phyloP scores from a whole-genome alignment of 2,113 vertebrate genomes.

The Sinocyclocheilus maitianheensis region DNA sequence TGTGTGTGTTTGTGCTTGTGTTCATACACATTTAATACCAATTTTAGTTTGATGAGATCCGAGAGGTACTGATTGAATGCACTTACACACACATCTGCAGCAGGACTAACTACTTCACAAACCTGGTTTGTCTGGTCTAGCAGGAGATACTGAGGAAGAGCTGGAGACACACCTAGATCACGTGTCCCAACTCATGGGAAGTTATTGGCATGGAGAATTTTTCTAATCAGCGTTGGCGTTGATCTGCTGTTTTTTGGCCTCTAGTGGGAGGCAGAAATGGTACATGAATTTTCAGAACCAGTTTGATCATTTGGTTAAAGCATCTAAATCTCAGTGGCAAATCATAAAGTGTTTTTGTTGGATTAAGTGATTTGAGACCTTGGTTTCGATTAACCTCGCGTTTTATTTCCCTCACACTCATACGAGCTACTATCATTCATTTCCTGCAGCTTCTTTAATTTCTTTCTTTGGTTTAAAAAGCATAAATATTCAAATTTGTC shows the following conservation, averaged over 20 bases:
- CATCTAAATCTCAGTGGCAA: not conserved
- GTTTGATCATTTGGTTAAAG: not conserved
- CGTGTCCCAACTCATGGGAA: not conserved
- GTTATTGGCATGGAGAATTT: not conserved
- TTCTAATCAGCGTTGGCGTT: not conserved
- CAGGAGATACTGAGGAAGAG: slow-evolving; percentile 17
- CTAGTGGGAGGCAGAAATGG: not conserved
- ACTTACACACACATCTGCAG: not conserved
- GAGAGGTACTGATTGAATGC: slow-evolving; percentile 30
- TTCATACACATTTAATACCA: slow-evolving; percentile 26
- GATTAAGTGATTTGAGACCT: not conserved
- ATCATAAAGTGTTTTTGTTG: not conserved
- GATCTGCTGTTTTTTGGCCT: not conserved
- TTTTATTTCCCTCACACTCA: not conserved
- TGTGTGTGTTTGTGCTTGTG: slow-evolving; percentile 9
- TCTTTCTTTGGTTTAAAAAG: not conserved
- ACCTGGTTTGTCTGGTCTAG: slow-evolving; percentile 41
- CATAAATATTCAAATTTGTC: not conserved
- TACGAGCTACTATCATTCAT: not conserved
- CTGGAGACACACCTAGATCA: slow-evolving; percentile 22
- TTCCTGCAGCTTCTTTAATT: not conserved
- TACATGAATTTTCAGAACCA: not conserved
- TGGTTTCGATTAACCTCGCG: not conserved
- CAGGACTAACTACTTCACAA: slow-evolving; percentile 22
- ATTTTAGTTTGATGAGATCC: slow-evolving; percentile 7